Evolutionary conservation across 2,113 vertebrate genomes (phyloP), one percentile per base, ranked within the genome.

Genomic region (Dipodomys ordii): DNA sequence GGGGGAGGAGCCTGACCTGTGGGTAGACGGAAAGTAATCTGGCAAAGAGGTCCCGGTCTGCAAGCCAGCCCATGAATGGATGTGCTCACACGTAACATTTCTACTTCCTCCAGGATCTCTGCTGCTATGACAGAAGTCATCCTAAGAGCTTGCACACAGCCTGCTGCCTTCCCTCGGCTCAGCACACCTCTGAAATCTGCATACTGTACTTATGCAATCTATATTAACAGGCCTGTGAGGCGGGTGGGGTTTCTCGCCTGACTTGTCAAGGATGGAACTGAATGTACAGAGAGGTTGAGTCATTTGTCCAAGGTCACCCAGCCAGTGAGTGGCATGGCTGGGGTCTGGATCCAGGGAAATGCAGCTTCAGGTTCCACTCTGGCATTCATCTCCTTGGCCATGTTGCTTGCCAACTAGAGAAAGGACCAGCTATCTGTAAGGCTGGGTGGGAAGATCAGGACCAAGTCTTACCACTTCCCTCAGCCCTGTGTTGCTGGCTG

Each of bases 351-450:
- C 53, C 19, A 28, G 25, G 53, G n/a, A 9, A 27, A 28, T 53
- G 32, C 3, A 68, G 68, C 22, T 79, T 69, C 49, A 44, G 60
- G 71, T 57, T 68, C 77, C 8, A 23, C 16, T 44, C 32, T 23
- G 46, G 30, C 57, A 80, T 74, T 15, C 15, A 28, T 69, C 49
- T 83, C 80, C n/a, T 39, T 11, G 9, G 35, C 30, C 15, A 27
- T 0, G 7, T 83, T 13, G 35, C 7, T 23, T 83, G 76, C 64
- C 67, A 68, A 35, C 22, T 9, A 28, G 68, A 71, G 71, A 72
- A 83, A 92, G 90, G 65, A 57, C 64, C 72, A 39, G 35, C 35
- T 39, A n/a, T 28, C 74, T 87, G 39, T 71, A 84, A 83, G 46
- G 19, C 76, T 73, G 64, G 10, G n/a, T 72, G 39, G 87, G 79